Evolutionary conservation across 2,888 invertebrate species (phyloP), one percentile per base, ranked within the genome.

Genomic region (Acleris emargana): DNA sequence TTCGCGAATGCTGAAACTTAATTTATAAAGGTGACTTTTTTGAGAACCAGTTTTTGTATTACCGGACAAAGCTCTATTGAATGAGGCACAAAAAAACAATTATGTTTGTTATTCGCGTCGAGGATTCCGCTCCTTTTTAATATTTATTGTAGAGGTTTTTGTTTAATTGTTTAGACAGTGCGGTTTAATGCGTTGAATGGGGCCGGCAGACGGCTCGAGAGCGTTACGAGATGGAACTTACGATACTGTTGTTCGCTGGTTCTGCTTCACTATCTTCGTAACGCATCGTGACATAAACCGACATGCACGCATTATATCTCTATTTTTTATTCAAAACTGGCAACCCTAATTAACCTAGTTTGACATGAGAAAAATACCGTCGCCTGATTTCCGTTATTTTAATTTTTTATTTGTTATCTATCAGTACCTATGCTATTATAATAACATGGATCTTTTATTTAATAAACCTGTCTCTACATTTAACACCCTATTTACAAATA

Each of bases 11-110:
- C 84, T 89, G 91, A 90, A 91, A 90, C 91, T 90, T 87, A 89
- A 89, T 89, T 91, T 90, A 89, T 87, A 91, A 91, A 91, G 88
- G 91, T 91, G 90, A 89, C 91, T 91, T 89, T 91, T 91, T 91
- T 81, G 87, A 89, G 87, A 88, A 86, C 81, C 83, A 79, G 84
- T 87, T 87, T 88, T 83, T 86, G 82, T 87, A 74, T 79, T 75
- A 73, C 72, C 79, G 83, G 78, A 90, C 89, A 89, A 90, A 88
- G 88, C 82, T 77, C 81, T 81, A 89, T 89, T 88, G 89, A 89
- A 87, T 84, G 83, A 82, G 78, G 84, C 79, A 88, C 87, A 89
- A 89, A 88, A 75, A 89, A 89, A 89, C 89, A 91, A 91, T 91
- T 87, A 90, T 87, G 84, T 91, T 91, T 91, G 90, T 88, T 89